Base-by-base conservation (phyloP, 2,113 vertebrate species). In the Xenopus borealis region DNA sequence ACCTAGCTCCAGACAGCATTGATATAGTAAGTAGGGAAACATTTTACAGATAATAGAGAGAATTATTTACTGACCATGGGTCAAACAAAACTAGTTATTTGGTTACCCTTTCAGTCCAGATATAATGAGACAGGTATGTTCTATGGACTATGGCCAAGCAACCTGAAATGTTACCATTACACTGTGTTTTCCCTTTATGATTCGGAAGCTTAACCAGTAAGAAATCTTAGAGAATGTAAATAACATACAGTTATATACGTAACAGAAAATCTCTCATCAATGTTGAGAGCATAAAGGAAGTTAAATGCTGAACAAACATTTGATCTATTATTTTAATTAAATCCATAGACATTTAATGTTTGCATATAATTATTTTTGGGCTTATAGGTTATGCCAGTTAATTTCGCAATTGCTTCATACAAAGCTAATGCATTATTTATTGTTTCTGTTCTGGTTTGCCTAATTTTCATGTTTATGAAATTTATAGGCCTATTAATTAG, bases 321-420 rank as follows among this genome's bases (percentile, higher is more conserved):
- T 73, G 72, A 73, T 57, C 50, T 73, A 73, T 73, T 44, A 73
- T 73, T 73, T 73, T 73, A 73, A 73, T 73, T 73, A 73, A 66
- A 33, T 19, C 18, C 10, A 17, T 19, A 33, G 47, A 52, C 72
- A 53, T 53, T 45, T 55, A 44, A 17, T 66, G 5, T 20, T 46
- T 55, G 27, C 57, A 66, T 58, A 73, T 73, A 65, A 73, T 18
- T 33, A 57, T 62, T 63, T 55, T 23, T 66, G 64, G 44, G 72
- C 50, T 73, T 66, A 66, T 73, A 73, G 72, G 72, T 73, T 63
- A 33, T 27, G 47, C 23, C 63, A 58, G 66, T 73, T 57, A 18
- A 73, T 19, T 66, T 65, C 53, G 46, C n/a, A 20, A 73, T 66
- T 16, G 52, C 62, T 58, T 66, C 18, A 66, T 73, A 66, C 62